Evolutionary conservation across 2,888 invertebrate species (phyloP).

Genomic region (Yponomeuta evonymella): DNA sequence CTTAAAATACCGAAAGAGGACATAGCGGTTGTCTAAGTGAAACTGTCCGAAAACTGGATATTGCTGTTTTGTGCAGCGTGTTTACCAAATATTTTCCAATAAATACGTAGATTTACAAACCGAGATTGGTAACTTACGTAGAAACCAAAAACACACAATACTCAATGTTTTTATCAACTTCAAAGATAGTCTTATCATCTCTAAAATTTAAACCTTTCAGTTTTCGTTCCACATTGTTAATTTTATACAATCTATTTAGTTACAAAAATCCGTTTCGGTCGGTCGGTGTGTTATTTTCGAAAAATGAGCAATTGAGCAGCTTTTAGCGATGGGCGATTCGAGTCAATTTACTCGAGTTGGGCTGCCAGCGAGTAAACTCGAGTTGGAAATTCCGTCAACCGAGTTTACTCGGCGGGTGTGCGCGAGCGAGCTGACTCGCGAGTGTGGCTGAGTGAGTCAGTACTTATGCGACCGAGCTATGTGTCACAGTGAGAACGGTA

Average conservation of each 20-base stretch:
- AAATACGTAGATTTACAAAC: neutral
- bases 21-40: neutral
- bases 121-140: conserved; percentile 44
- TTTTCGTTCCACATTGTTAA: conserved; percentile 8
- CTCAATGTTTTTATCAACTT: conserved; percentile 64
- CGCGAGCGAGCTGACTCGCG: no score
- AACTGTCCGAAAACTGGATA: neutral
- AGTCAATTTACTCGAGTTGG: no score
- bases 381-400: no score
- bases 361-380: no score
- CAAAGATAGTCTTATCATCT: conserved; percentile 64
- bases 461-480: no score
- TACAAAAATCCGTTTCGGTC: neutral
- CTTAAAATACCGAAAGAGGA: neutral
- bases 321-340: no score
- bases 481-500: no score
- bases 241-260: neutral
- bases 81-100: neutral
- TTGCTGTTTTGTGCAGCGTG: neutral
- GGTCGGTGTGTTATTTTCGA: neutral
- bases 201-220: conserved; percentile 36
- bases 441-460: no score
- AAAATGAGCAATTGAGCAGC: neutral
- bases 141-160: conserved; percentile 45
- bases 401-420: no score